Conservation (phyloP, 2,888 invertebrate species). For the Gymnocheta viridis region DNA sequence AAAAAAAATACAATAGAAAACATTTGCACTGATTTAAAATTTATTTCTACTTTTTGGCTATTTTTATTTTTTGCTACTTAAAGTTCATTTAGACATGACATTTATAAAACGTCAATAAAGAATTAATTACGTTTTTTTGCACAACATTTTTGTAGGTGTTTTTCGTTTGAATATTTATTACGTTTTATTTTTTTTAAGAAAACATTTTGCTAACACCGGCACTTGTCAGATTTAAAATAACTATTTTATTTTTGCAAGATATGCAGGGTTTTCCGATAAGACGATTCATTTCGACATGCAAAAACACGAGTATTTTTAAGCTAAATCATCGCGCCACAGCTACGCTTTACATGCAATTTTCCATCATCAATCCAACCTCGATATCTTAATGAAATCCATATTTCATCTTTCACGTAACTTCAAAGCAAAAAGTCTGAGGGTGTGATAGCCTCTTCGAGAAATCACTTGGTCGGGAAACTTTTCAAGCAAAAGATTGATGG, state of each 20-base stretch:
- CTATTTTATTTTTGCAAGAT: neutral
- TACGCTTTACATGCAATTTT: too few relatives aligned
- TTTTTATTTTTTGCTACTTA: neutral
- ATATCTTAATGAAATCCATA: too few relatives aligned
- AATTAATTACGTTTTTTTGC: constrained; percentile 27
- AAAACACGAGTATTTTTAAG: too few relatives aligned
- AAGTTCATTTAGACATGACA: constrained; percentile 19
- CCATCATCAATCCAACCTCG: too few relatives aligned
- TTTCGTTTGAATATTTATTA: constrained; percentile 45
- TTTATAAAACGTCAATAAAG: constrained; percentile 56
- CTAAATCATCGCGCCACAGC: too few relatives aligned
- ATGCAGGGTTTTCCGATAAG: too few relatives aligned
- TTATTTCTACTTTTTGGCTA: neutral
- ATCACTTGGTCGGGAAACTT: too few relatives aligned
- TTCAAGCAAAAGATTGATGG: too few relatives aligned
- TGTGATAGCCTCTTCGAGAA: too few relatives aligned
- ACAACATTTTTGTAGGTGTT: constrained; percentile 40
- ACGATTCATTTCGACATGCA: too few relatives aligned
- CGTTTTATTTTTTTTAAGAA: constrained; percentile 2
- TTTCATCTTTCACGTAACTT: too few relatives aligned
- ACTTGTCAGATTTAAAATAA: constrained; percentile 20
- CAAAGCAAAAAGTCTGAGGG: too few relatives aligned
- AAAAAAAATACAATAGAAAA: neutral
- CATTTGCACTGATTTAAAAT: constrained; percentile 46
- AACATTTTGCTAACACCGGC: constrained; percentile 24